Conservation (phyloP, 2,888 invertebrate genomes). For the Archips crataeganus region DNA sequence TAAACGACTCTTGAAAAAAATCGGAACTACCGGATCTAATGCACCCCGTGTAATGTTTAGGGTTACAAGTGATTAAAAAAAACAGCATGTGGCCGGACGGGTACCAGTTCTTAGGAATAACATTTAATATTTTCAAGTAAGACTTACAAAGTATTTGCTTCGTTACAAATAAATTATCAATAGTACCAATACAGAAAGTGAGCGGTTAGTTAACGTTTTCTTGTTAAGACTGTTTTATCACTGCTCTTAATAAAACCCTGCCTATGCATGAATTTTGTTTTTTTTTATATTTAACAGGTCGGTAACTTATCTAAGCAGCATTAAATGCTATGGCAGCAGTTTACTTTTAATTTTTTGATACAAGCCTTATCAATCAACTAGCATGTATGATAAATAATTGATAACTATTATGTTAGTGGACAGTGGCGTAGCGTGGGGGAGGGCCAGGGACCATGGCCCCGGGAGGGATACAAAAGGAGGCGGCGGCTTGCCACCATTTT, state of each 20-base stretch:
- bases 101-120: conserved; percentile 1
- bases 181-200: not conserved
- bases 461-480: too few relatives aligned
- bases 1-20: too few relatives aligned
- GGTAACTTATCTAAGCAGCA: conserved; percentile 1
- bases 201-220: not conserved
- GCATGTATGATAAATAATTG: too few relatives aligned
- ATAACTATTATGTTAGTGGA: too few relatives aligned
- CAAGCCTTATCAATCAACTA: not conserved
- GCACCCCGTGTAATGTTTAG: too few relatives aligned
- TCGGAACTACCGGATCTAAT: too few relatives aligned
- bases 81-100: not conserved
- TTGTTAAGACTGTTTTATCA: not conserved
- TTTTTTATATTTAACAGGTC: not conserved
- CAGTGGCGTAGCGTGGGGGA: too few relatives aligned
- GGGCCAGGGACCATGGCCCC: too few relatives aligned
- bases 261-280: not conserved
- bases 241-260: not conserved
- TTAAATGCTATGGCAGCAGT: not conserved
- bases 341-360: not conserved
- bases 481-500: too few relatives aligned
- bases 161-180: not conserved
- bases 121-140: not conserved
- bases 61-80: not conserved
- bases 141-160: not conserved